Evolutionary conservation across 2,888 invertebrate genomes (phyloP).

Genomic region (Pediacus dermestoides): DNA sequence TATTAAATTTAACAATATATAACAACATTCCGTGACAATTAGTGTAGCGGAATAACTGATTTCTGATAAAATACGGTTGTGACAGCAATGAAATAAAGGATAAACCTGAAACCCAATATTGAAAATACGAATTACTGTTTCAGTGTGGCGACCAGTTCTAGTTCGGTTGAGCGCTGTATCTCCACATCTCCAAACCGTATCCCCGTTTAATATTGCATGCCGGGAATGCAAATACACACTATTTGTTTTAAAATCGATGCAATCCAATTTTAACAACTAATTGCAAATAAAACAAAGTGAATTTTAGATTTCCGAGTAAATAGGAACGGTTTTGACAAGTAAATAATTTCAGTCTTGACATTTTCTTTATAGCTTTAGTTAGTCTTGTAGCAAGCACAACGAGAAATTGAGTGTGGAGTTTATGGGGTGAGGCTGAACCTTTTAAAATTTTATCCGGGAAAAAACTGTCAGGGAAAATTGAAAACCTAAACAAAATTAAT

Average conservation of each 20-base stretch:
- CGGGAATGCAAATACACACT: slow-evolving; percentile 16
- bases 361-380: no score
- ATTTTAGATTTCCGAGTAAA: no score
- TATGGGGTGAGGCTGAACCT: no score
- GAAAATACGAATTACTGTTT: slow-evolving; percentile 19
- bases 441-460: no score
- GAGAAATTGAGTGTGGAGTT: no score
- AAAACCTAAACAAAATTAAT: no score
- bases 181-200: slow-evolving; percentile 15
- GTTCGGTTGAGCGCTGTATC: slow-evolving; percentile 12
- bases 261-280: slow-evolving; percentile 18
- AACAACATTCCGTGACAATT: slow-evolving; percentile 16
- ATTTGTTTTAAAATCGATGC: slow-evolving; percentile 21
- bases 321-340: no score
- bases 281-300: slow-evolving; percentile 12
- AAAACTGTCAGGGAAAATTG: no score
- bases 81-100: slow-evolving; percentile 17
- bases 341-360: no score
- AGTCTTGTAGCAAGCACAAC: no score
- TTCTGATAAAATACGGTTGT: slow-evolving; percentile 17
- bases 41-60: slow-evolving; percentile 16
- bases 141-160: slow-evolving; percentile 9
- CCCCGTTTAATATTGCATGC: slow-evolving; percentile 22
- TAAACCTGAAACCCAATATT: slow-evolving; percentile 19
- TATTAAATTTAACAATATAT: slow-evolving; percentile 7